Conservation (phyloP, 2,113 vertebrate genomes). For the Gymnarchus niloticus region DNA sequence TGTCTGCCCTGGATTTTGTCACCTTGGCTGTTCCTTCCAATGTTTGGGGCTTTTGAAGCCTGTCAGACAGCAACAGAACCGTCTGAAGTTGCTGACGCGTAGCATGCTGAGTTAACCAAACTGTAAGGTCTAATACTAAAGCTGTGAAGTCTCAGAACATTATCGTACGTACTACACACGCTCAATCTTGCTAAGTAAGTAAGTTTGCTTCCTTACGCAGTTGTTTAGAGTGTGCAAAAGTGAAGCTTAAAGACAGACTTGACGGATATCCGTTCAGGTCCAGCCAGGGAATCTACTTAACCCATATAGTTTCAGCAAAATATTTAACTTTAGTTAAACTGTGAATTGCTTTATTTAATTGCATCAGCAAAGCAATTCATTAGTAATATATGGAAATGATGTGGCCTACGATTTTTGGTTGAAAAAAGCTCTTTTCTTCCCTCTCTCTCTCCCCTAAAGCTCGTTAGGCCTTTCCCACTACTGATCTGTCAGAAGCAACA, state of each 20-base stretch:
- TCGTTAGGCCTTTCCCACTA: background rate
- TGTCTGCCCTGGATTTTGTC: background rate
- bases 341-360: background rate
- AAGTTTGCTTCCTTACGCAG: no score
- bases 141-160: background rate
- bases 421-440: background rate
- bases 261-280: background rate
- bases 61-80: no score
- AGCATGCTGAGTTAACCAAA: background rate
- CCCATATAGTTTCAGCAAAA: background rate
- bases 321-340: background rate
- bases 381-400: background rate
- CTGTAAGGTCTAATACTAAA: background rate
- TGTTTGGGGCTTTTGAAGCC: no score
- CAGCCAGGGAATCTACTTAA: background rate
- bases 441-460: background rate
- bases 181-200: background rate
- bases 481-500: background rate
- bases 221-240: background rate
- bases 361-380: background rate
- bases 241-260: background rate
- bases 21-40: no score
- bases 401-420: background rate
- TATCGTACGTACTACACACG: background rate
- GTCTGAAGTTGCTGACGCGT: background rate